Conservation (phyloP, 2,797 vertebrate genomes). For the Esox masquinongy region DNA sequence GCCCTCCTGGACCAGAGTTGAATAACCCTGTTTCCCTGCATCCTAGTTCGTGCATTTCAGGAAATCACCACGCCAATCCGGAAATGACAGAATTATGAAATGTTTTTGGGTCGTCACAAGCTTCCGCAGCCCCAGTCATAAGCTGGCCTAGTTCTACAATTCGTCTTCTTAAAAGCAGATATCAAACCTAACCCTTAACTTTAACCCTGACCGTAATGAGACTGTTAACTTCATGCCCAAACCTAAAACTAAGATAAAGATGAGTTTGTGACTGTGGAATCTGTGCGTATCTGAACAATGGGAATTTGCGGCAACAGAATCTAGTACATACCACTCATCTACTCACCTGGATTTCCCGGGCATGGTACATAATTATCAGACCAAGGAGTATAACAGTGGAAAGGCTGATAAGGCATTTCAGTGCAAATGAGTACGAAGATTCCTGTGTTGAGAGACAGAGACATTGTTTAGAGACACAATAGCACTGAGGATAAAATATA, state of each 20-base stretch:
- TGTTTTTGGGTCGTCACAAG: neutral
- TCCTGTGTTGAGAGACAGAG: constrained; percentile 75
- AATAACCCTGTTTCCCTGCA: neutral
- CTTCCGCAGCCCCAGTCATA: no score
- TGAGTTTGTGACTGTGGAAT: no score
- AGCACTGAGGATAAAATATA: constrained; percentile 17
- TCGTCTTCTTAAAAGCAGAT: no score
- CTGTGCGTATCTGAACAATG: no score
- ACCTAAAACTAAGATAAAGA: no score
- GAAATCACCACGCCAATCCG: constrained; percentile 6
- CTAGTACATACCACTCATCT: no score
- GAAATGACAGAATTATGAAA: constrained; percentile 10
- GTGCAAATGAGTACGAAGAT: constrained; percentile 92
- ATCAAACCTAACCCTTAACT: no score
- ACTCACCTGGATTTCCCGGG: constrained; percentile 95
- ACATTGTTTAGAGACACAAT: constrained; percentile 42
- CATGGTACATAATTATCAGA: constrained; percentile 95
- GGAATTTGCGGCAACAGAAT: no score
- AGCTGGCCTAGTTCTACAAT: no score
- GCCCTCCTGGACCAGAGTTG: no score
- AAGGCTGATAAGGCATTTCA: constrained; percentile 99
- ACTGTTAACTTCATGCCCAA: no score
- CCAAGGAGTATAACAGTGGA: constrained; percentile 94
- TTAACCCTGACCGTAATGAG: no score
- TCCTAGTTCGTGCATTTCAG: neutral